Evolutionary conservation across 2,888 invertebrate genomes (phyloP).

Genomic region (Stegana nigrithorax): DNA sequence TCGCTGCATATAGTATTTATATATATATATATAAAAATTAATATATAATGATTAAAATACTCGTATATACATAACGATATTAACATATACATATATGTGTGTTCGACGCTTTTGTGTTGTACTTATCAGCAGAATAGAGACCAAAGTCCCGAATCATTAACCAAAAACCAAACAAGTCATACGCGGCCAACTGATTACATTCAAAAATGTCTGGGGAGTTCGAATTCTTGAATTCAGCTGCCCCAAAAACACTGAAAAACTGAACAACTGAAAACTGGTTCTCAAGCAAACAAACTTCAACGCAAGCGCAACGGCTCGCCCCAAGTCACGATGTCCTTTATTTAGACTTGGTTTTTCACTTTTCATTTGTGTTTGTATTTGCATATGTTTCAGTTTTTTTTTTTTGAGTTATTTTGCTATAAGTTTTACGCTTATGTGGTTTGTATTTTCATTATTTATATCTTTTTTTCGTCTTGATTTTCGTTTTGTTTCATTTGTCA

Average conservation of each 20-base stretch:
- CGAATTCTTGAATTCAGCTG: not conserved
- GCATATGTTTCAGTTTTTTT: not conserved
- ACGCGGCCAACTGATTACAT: not conserved
- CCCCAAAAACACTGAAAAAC: too few species aligned
- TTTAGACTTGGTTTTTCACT: not conserved
- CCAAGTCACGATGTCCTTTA: too few species aligned
- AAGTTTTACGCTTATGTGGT: not conserved
- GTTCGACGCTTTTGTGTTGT: conserved; percentile 5
- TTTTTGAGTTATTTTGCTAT: not conserved
- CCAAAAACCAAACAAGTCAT: too few species aligned
- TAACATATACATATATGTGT: not conserved
- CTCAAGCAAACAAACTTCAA: not conserved
- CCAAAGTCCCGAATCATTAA: too few species aligned
- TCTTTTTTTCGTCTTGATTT: not conserved
- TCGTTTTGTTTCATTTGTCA: not conserved
- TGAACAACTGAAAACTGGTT: not conserved
- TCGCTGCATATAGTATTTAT: too few species aligned
- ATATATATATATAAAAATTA: not conserved
- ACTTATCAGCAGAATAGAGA: not conserved
- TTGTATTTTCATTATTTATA: not conserved
- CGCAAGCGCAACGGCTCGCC: not conserved
- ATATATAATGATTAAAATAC: not conserved
- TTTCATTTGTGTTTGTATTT: not conserved
- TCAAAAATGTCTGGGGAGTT: too few species aligned
- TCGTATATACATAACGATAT: not conserved